Percentiles rank a stretch among this genome's conserved stretches.
These are phyloP conservation scores for Galleria mellonella DNA, from an alignment of 1,140 invertebrate species.

Conservation along the genomic window DNA sequence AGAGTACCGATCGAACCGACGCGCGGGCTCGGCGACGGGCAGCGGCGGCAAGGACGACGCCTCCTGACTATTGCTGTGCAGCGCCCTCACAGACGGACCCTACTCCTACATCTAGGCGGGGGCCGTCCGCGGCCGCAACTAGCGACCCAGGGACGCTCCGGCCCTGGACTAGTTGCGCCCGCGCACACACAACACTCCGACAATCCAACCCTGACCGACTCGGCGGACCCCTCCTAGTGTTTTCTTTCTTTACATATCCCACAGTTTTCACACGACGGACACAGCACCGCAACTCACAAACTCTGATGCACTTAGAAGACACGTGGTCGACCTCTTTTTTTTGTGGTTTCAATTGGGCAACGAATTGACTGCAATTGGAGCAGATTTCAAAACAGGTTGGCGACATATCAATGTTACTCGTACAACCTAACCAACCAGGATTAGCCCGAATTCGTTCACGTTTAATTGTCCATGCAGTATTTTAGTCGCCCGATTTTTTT, in stretches of 20 bases:
- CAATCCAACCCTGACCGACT: conserved; percentile 21
- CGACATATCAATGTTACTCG: no score
- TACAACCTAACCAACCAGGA: no score
- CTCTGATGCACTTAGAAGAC: conserved; percentile 6
- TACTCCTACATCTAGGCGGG: conserved; percentile 79
- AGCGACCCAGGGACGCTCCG: not conserved
- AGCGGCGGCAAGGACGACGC: conserved; percentile 89
- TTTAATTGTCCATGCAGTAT: no score
- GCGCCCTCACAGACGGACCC: conserved; percentile 94
- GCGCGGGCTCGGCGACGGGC: conserved; percentile 71
- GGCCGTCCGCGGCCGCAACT: conserved; percentile 7
- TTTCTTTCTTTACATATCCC: not conserved
- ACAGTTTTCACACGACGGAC: conserved; percentile 4
- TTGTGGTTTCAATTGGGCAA: no score
- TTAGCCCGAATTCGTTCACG: no score
- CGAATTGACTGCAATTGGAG: no score
- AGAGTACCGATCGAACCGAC: conserved; percentile 92
- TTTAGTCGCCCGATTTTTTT: no score
- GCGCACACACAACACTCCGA: conserved; percentile 17
- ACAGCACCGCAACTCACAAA: conserved; percentile 9
- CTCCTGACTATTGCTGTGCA: conserved; percentile 99
- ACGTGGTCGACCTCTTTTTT: no score
- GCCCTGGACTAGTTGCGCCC: not conserved
- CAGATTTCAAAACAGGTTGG: no score
- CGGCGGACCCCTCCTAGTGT: not conserved